Evolutionary conservation across 2,797 vertebrate genomes (phyloP).

Genomic region (Presbytis comata): DNA sequence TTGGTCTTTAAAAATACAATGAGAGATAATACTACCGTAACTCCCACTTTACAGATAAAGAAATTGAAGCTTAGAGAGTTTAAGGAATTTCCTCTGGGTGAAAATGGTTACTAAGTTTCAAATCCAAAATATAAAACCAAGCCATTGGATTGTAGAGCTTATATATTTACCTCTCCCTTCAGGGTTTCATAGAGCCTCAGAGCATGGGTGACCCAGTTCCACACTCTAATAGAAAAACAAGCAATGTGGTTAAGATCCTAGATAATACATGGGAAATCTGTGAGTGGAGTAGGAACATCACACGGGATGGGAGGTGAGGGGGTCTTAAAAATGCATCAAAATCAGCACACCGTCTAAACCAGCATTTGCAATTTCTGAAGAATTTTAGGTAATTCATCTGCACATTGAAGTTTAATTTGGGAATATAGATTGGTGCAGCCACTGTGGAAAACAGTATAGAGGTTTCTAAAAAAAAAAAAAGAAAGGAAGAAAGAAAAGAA

Average conservation of each 20-base stretch:
- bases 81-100: background rate
- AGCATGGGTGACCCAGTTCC: fast-evolving
- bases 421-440: background rate
- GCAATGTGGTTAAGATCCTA: background rate
- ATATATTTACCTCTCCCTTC: background rate
- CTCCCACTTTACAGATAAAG: background rate
- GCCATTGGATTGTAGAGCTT: background rate
- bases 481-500: background rate
- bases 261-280: background rate
- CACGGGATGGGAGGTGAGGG: fast-evolving
- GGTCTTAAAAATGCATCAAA: background rate
- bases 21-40: background rate
- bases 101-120: background rate
- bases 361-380: background rate
- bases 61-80: background rate
- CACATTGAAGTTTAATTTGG: background rate
- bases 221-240: background rate
- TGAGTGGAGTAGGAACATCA: background rate
- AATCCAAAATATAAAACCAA: background rate
- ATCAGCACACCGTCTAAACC: background rate
- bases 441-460: background rate
- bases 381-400: background rate
- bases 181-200: background rate
- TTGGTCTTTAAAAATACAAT: background rate
- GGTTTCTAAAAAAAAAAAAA: background rate